phyloP scores from a whole-genome alignment of 2,888 invertebrate genomes.

The Cantharis nigra region DNA sequence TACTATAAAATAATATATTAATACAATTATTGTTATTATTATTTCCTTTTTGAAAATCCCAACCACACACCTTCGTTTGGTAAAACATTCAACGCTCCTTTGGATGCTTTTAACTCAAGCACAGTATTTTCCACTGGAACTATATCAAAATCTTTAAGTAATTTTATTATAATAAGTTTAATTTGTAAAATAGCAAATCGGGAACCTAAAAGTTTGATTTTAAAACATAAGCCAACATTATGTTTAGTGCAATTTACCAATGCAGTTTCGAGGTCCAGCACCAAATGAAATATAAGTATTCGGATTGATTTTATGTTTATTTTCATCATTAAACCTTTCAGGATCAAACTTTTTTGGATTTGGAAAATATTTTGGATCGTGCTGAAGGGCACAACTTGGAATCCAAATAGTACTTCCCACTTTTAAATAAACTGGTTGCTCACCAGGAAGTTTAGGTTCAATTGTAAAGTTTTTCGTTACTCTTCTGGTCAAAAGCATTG shows the following conservation, averaged over 20 bases:
- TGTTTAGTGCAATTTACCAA: slow-evolving; percentile 53
- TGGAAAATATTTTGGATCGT: slow-evolving; percentile 42
- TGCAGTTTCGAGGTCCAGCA: slow-evolving; percentile 66
- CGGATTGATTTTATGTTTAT: slow-evolving; percentile 57
- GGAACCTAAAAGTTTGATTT: neutral
- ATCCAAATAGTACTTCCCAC: slow-evolving; percentile 33
- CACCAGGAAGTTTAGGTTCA: slow-evolving; percentile 28
- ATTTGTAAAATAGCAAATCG: neutral
- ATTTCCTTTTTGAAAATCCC: neutral
- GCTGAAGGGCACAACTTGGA: slow-evolving; percentile 41
- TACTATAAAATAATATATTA: no score
- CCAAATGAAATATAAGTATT: slow-evolving; percentile 51
- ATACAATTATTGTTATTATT: neutral
- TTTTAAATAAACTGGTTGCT: slow-evolving; percentile 30
- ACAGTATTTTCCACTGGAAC: neutral
- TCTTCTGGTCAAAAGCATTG: slow-evolving; percentile 37
- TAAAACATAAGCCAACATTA: neutral
- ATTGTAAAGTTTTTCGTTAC: slow-evolving; percentile 38
- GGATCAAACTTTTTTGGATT: slow-evolving; percentile 48
- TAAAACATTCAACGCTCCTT: neutral
- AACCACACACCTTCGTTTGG: neutral
- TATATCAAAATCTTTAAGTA: neutral
- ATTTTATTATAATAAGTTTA: neutral
- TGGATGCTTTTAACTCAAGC: neutral
- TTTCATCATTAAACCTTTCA: slow-evolving; percentile 58